phyloP scores from a whole-genome alignment of 2,888 invertebrate species.

The Drosophila buzzatii region DNA sequence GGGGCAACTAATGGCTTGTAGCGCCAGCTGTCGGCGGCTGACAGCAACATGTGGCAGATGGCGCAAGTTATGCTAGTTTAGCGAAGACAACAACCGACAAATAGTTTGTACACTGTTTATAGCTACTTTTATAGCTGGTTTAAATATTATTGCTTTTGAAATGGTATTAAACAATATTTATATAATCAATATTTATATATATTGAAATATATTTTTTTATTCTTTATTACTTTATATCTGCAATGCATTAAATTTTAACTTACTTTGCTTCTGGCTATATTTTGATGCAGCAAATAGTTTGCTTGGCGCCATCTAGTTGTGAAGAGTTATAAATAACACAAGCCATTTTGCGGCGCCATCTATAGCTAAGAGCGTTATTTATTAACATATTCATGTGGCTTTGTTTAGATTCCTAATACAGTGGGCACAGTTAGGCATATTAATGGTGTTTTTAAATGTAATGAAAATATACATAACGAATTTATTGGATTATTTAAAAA shows the following conservation, averaged over 20 bases:
- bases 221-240: not conserved
- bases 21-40: conserved; percentile 12
- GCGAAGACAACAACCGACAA: conserved; percentile 6
- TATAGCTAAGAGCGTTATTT: not conserved
- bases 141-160: not conserved
- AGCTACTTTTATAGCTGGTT: not conserved
- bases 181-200: no score
- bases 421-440: not conserved
- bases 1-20: not conserved
- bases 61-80: not conserved
- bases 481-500: no score
- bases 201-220: no score
- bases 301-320: not conserved
- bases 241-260: no score
- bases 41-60: not conserved
- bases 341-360: not conserved
- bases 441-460: not conserved
- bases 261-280: no score
- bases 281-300: no score
- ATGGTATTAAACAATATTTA: no score
- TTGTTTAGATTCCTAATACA: not conserved
- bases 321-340: accelerated
- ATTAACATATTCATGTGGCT: no score
- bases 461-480: no score
- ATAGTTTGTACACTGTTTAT: not conserved